phyloP scores from a whole-genome alignment of 2,888 invertebrate species.

The Pseudeuparius sepicola region DNA sequence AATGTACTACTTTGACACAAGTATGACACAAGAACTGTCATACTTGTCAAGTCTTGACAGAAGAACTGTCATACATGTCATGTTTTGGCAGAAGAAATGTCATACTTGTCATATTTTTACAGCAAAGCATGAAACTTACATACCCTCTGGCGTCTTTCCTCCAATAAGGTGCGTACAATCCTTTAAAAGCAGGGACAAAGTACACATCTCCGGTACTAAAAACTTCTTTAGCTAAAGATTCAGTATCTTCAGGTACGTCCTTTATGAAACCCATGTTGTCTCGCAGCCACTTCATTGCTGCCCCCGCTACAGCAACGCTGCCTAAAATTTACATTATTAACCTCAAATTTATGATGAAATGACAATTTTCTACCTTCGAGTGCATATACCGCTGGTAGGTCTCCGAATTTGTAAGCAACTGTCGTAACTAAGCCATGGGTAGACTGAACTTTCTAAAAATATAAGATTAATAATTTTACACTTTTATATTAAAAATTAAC shows the following conservation, averaged over 20 bases:
- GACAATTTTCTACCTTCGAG: conserved; percentile 62
- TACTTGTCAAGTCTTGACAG: too few species aligned
- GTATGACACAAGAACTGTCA: too few species aligned
- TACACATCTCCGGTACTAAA: conserved; percentile 89
- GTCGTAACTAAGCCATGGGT: conserved; percentile 90
- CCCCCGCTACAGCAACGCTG: conserved; percentile 85
- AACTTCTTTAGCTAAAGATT: conserved; percentile 49
- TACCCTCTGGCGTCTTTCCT: conserved; percentile 89
- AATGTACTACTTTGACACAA: too few species aligned
- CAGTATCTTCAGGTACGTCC: conserved; percentile 58
- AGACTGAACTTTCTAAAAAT: conserved; percentile 64
- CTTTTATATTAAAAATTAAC: conserved; percentile 16
- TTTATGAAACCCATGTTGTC: conserved; percentile 83
- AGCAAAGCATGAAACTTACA: conserved; percentile 34
- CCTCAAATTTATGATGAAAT: conserved; percentile 6
- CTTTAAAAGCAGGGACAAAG: conserved; percentile 96
- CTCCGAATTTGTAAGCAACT: conserved; percentile 90
- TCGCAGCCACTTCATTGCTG: conserved; percentile 85
- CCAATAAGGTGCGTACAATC: conserved; percentile 97
- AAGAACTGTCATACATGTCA: too few species aligned
- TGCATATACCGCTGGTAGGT: conserved; percentile 76
- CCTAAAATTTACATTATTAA: conserved; percentile 38
- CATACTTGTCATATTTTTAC: too few species aligned
- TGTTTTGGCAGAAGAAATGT: too few species aligned
- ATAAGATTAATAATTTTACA: conserved; percentile 12